A percentile compares a stretch with the other conserved stretches of the same genome.
Evolutionary conservation across 2,113 vertebrate species (phyloP).

Genomic region (Apodemus speciosus): DNA sequence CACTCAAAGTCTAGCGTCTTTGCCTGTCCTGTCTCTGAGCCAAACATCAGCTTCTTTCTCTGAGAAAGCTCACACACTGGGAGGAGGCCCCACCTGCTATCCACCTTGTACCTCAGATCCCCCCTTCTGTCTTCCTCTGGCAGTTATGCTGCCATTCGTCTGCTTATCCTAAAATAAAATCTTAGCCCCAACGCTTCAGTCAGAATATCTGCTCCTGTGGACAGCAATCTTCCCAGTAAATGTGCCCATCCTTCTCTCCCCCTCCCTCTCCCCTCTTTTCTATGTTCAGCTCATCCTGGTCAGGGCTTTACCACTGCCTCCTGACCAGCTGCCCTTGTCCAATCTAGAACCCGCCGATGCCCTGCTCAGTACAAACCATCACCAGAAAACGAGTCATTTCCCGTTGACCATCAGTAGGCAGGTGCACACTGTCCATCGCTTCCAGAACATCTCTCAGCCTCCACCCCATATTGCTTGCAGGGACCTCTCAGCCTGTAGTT

Average conservation of each 20-base stretch:
- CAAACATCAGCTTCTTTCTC: neutral
- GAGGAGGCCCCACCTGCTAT: neutral
- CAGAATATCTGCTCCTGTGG: neutral
- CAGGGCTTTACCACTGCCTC: neutral
- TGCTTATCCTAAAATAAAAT: neutral
- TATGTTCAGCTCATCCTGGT: neutral
- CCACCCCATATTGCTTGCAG: too few relatives aligned
- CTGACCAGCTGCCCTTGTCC: neutral
- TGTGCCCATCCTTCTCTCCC: neutral
- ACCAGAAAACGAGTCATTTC: neutral
- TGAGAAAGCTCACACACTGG: accelerated
- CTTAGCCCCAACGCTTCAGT: neutral
- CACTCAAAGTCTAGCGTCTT: neutral
- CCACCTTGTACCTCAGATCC: neutral
- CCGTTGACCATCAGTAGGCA: neutral
- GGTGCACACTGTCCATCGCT: too few relatives aligned
- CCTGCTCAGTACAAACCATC: neutral
- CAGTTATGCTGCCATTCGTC: neutral
- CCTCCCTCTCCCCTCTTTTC: accelerated
- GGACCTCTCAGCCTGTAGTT: neutral
- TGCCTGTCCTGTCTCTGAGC: neutral
- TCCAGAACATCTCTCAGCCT: neutral
- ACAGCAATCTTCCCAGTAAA: neutral
- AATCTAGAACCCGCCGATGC: neutral
- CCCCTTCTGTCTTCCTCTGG: too few relatives aligned